A percentile compares a stretch with the other conserved stretches of the same genome.
Evolutionary conservation across 2,113 vertebrate species (phyloP).

Genomic region (Labeo rohita): DNA sequence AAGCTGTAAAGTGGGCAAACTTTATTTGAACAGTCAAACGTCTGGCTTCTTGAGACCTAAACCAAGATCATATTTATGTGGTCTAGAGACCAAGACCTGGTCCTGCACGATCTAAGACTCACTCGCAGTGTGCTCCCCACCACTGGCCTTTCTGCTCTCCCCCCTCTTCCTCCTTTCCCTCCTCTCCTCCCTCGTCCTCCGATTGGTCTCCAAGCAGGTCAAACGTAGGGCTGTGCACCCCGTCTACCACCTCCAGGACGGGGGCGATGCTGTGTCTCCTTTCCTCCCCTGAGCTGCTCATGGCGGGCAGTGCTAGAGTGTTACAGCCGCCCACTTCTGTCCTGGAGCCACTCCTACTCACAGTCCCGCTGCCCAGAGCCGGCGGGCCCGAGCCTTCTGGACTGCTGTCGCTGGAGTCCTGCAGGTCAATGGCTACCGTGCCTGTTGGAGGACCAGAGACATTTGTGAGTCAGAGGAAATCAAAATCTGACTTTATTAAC

Average conservation of each 20-base stretch:
- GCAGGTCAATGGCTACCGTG: slow-evolving; percentile 82
- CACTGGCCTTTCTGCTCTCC: slow-evolving; percentile 72
- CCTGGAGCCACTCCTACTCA: slow-evolving; percentile 68
- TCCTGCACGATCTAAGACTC: slow-evolving; percentile 20
- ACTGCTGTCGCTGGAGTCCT: slow-evolving; percentile 79
- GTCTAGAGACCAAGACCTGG: not conserved
- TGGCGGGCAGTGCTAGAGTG: slow-evolving; percentile 73
- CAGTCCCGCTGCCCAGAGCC: slow-evolving; percentile 35
- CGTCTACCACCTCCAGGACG: slow-evolving; percentile 80
- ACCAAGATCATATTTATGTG: not conserved
- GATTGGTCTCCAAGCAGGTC: slow-evolving; percentile 84
- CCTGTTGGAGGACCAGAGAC: slow-evolving; percentile 63
- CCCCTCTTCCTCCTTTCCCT: slow-evolving; percentile 76
- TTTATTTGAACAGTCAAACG: not conserved
- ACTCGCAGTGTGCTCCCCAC: slow-evolving; percentile 80
- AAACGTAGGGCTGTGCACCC: slow-evolving; percentile 74
- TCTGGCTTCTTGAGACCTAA: not conserved
- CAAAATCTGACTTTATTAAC: not conserved
- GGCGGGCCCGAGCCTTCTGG: slow-evolving; percentile 70
- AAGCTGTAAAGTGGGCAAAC: not conserved
- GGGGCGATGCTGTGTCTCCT: slow-evolving; percentile 82
- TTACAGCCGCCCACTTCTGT: slow-evolving; percentile 69
- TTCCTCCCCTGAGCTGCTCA: slow-evolving; percentile 68
- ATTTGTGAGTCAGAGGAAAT: not conserved
- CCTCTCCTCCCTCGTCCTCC: slow-evolving; percentile 79